Evolutionary conservation across 2,888 invertebrate genomes (phyloP), one percentile per base, ranked within the genome.

Genomic region (Spilosoma lubricipeda): DNA sequence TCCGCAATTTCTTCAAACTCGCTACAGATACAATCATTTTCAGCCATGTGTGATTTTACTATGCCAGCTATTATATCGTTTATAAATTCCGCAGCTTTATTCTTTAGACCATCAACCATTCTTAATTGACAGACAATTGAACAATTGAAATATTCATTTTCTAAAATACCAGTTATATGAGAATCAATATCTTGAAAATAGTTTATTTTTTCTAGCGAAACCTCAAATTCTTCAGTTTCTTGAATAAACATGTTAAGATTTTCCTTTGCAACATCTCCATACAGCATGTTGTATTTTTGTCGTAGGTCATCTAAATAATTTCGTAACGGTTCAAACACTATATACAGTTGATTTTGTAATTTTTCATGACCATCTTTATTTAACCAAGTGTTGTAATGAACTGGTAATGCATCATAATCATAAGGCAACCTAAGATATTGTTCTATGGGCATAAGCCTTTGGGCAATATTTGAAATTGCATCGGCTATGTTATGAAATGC

Each of bases 1-100:
- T 94, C 94, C 83, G 97, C 96, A 73, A 99, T 97, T 33, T 94
- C 94, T 90, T 98, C 97, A 90, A 98, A 99, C 83, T 97, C 96
- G 2, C 94, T 92, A 87, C 98, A 98, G 80, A 98, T 98, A 39
- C 96, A 96, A 67, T 96, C 92, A 90, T 98, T 97, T 84, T 97
- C 97, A 75, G 93, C 94, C 85, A 96, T 96, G 84, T 98, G 98
- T 39, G 96, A 94, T 67, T 94, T 93, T 0, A 97, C 96, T 76
- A 98, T 96, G 79, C 97, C 96, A 3, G 89, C 92, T 42, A 97
- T 97, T 39, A 98, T 96, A 64, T 96, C 95, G 70, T 96, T 94
- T 23, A 97, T 96, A 72, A 97, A 95, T 73, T 95, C 92, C 68
- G 96, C 92, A 4, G 97, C 96, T 77, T 96, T 96, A 8, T 85